Percentiles rank a stretch among this genome's conserved stretches.
Evolutionary conservation across 2,797 vertebrate genomes (phyloP).

Genomic region (Etheostoma perlongum): DNA sequence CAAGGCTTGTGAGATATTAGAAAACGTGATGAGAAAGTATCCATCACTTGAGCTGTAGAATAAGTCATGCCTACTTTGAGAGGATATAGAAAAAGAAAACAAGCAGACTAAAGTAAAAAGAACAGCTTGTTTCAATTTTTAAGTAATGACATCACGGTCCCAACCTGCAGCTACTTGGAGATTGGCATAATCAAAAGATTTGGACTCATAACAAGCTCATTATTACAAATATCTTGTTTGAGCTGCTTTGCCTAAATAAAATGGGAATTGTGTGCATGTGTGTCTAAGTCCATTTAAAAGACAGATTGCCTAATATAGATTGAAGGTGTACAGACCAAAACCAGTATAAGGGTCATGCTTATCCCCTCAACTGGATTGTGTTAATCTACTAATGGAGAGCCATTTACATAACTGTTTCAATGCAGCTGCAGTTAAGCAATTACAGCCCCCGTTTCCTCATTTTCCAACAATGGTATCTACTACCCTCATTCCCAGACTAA

Average conservation of each 20-base stretch:
- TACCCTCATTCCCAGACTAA: constrained; percentile 43
- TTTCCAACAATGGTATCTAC: constrained; percentile 47
- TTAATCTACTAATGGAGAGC: constrained; percentile 77
- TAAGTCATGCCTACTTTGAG: constrained; percentile 14
- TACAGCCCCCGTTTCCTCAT: constrained; percentile 57
- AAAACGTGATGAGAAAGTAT: constrained; percentile 22
- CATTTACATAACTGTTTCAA: constrained; percentile 77
- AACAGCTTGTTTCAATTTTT: constrained; percentile 42
- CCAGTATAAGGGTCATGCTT: constrained; percentile 52
- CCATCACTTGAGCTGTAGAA: constrained; percentile 10
- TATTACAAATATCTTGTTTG: constrained; percentile 54
- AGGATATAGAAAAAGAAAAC: constrained; percentile 18
- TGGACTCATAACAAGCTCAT: constrained; percentile 60
- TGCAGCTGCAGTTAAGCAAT: constrained; percentile 70
- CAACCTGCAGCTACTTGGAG: constrained; percentile 25
- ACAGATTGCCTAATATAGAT: constrained; percentile 51
- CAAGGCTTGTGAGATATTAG: neutral
- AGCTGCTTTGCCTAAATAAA: constrained; percentile 59
- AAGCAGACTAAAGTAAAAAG: constrained; percentile 12
- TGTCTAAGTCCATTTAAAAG: constrained; percentile 49
- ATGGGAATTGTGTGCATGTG: constrained; percentile 29
- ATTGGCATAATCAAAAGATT: constrained; percentile 68
- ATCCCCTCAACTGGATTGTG: constrained; percentile 76
- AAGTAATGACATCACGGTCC: constrained; percentile 34
- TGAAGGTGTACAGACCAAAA: constrained; percentile 56